Base-by-base conservation (phyloP, 2,888 invertebrate genomes). In the Hedya salicella region DNA sequence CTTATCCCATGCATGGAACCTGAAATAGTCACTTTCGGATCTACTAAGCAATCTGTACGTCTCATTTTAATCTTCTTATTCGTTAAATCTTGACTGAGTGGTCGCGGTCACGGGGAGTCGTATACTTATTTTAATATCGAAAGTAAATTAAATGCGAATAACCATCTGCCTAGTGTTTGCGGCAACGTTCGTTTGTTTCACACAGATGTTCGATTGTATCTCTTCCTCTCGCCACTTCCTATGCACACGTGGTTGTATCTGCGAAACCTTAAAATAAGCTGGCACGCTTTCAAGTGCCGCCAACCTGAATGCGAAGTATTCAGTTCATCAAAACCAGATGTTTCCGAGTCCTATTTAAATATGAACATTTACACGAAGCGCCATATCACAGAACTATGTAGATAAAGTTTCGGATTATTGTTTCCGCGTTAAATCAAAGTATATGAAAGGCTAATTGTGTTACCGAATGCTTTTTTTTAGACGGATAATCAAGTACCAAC, bases 281-380 rank as follows among this genome's bases (percentile, higher is more conserved):
- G 91, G 91, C 91, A 91, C 86, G 87, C 82, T 85, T 89, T 91
- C 91, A 91, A 92, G 86, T 86, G 86, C 84, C 82, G 80, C 85
- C 86, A 89, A 89, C 89, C 88, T 87, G 86, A 88, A 89, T 88
- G 83, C 82, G 82, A 86, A 89, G 85, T 89, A 89, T 91, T 91
- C 88, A 88, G 90, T 87, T 87, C 88, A 89, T 92, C 89, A 90
- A 85, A 88, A 87, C 84, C 91, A 91, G 90, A 90, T 90, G 90
- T 85, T 89, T 78, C 83, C 76, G 74, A 84, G 83, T 81, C 80
- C 84, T 84, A 82, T 82, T 85, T 86, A 89, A 88, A 89, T 85
- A 87, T 73, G 78, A 77, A 75, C 78, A 82, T 81, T 82, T 77
- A 52, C 60, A 25, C 21, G n/a, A 19, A 49, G 48, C 4, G 11